phyloP scores from a whole-genome alignment of 2,888 invertebrate species.

The Furcula furcula region DNA sequence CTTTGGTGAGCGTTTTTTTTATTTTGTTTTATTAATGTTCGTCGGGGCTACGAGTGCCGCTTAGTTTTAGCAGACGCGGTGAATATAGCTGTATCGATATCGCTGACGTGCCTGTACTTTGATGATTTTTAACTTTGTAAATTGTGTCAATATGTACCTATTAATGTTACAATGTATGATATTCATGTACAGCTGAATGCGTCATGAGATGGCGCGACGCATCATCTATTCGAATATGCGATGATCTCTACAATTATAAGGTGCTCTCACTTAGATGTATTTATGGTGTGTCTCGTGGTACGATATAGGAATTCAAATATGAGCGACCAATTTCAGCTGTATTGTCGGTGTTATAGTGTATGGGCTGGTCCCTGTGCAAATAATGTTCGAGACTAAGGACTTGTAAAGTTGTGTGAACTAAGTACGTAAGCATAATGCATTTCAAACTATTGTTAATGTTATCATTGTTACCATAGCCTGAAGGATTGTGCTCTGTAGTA shows the following conservation, averaged over 20 bases:
- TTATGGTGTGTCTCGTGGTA: slow-evolving; percentile 75
- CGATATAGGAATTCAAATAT: slow-evolving; percentile 62
- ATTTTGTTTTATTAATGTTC: slow-evolving; percentile 17
- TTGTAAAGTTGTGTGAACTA: slow-evolving; percentile 30
- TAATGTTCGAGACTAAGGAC: slow-evolving; percentile 15
- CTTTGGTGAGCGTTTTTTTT: slow-evolving; percentile 20
- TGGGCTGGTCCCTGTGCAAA: slow-evolving; percentile 67
- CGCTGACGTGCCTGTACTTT: slow-evolving; percentile 61
- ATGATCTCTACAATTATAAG: slow-evolving; percentile 82
- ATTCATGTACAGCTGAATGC: slow-evolving; percentile 67
- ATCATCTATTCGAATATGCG: slow-evolving; percentile 61
- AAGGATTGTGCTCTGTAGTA: slow-evolving; percentile 42
- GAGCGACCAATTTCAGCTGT: slow-evolving; percentile 70
- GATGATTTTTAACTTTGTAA: slow-evolving; percentile 61
- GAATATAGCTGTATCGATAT: slow-evolving; percentile 29
- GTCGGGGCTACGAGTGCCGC: slow-evolving; percentile 20
- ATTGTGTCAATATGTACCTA: slow-evolving; percentile 75
- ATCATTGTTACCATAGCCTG: slow-evolving; percentile 62
- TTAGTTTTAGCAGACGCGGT: slow-evolving; percentile 27
- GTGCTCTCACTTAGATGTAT: slow-evolving; percentile 80
- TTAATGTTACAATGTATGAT: slow-evolving; percentile 64
- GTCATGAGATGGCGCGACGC: slow-evolving; percentile 72
- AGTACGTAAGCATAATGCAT: slow-evolving; percentile 58
- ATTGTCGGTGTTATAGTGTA: slow-evolving; percentile 56
- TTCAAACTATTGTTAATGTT: slow-evolving; percentile 62